Evolutionary conservation across 2,797 vertebrate species (phyloP), one percentile per base, ranked within the genome.

Genomic region (Etheostoma nigrum): DNA sequence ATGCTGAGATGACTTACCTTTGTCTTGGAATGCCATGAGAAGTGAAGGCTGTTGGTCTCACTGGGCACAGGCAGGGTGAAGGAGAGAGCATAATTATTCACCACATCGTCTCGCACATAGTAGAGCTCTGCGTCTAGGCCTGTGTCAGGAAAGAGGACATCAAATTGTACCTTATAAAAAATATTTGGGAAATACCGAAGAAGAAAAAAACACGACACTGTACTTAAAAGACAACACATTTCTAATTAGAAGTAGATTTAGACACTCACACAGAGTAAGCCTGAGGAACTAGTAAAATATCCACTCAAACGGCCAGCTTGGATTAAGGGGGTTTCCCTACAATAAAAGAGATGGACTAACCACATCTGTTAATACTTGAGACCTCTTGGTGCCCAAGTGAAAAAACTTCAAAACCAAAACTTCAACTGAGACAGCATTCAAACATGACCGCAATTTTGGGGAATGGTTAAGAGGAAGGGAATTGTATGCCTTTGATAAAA

Each of bases 41-140:
- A 99, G 90, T 98, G 97, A 67, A 99, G 96, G 83, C 94, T 97
- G 95, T 96, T 98, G 88, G 97, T 99, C 88, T 99, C 97, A 0
- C 95, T 97, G 82, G 98, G 97, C 80, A 99, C 95, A 4, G 98
- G 95, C 78, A 99, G 94, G 79, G 96, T 97, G 94, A 99, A 99
- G 80, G 97, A 98, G n/a, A 99, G 94, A 0, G 98, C 98, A 0
- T 97, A 97, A 86, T 96, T 94, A 94, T 97, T 99, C 78, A 99
- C 95, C 88, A 98, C 94, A 61, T 97, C 96, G 58, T 99, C 97
- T 78, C 98, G 96, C 87, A 99, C 97, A 0, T 99, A 99, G 80
- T 97, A 99, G 78, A 99, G 93, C 90, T 99, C 98, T 62, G 98
- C 98, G 84, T 99, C 96, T 5, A 99, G 95, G 91, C 98, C 98